Conservation (phyloP, 1,140 invertebrate species). For the Zaprionus camerounensis region DNA sequence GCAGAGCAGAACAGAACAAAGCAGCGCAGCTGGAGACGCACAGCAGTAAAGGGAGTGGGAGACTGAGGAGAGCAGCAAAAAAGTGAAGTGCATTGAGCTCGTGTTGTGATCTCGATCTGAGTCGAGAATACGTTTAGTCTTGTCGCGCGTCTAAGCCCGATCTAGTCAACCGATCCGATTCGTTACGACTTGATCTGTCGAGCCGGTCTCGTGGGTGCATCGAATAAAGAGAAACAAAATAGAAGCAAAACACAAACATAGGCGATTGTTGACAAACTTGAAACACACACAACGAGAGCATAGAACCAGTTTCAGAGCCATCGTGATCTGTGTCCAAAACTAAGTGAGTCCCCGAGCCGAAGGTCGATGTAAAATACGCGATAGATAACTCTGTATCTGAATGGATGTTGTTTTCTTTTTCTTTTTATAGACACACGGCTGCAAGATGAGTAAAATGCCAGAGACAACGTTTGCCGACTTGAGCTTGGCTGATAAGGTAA, state of each 20-base stretch:
- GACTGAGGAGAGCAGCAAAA: conserved; percentile 3
- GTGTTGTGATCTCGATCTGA: conserved; percentile 10
- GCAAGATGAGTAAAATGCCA: conserved; percentile 69
- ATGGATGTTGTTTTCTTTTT: conserved; percentile 11
- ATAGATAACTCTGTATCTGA: conserved; percentile 13
- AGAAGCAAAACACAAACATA: conserved; percentile 31
- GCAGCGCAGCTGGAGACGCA: conserved; percentile 33
- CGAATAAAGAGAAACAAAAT: conserved; percentile 39
- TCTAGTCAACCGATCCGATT: conserved; percentile 17
- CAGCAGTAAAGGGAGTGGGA: conserved; percentile 23
- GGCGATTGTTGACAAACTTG: conserved; percentile 48
- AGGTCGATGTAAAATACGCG: conserved; percentile 52
- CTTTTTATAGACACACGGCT: conserved; percentile 20
- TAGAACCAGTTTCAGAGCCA: conserved; percentile 62
- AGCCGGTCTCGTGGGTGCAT: conserved; percentile 65
- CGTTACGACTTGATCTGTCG: conserved; percentile 1
- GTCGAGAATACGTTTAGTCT: conserved; percentile 16
- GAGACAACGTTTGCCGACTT: conserved; percentile 76
- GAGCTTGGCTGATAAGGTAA: conserved; percentile 80
- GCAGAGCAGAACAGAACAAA: not conserved
- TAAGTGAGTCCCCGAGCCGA: conserved; percentile 57
- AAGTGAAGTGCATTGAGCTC: conserved; percentile 31
- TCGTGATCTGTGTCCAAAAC: conserved; percentile 21
- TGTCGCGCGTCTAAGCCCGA: not conserved
- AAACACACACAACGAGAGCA: conserved; percentile 32